Conservation (phyloP, 2,113 vertebrate genomes). For the Aldabrachelys gigantea region DNA sequence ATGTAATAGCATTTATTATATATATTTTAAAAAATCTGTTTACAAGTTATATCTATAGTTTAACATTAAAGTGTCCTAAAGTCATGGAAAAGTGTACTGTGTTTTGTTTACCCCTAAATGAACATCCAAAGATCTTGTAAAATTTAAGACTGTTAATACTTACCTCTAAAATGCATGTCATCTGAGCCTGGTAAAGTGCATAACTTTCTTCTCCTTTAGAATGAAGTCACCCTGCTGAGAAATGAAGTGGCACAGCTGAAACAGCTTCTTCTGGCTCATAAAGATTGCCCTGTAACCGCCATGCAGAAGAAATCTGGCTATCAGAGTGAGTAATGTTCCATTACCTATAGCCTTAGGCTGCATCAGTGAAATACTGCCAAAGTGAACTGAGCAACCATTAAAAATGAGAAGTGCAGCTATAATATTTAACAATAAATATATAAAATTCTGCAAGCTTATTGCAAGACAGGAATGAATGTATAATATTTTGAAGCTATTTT, state of each 20-base stretch:
- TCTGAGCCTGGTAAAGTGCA: constrained; percentile 74
- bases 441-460: constrained; percentile 58
- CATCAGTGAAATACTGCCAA: constrained; percentile 80
- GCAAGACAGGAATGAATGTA: constrained; percentile 10
- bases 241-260: constrained; percentile 99
- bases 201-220: constrained; percentile 87
- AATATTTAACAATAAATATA: constrained; percentile 67
- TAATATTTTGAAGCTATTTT: background rate
- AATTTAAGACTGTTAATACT: constrained; percentile 67
- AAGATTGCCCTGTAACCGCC: constrained; percentile 99
- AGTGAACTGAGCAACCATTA: constrained; percentile 79
- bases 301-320: constrained; percentile 99
- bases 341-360: constrained; percentile 87
- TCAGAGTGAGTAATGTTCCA: constrained; percentile 98
- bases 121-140: constrained; percentile 68
- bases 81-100: constrained; percentile 8
- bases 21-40: constrained; percentile 22
- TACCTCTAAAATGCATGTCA: constrained; percentile 60
- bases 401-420: constrained; percentile 61
- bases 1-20: background rate
- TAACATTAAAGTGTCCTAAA: constrained; percentile 33
- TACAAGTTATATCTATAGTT: background rate
- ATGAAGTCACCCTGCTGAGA: constrained; percentile 99
- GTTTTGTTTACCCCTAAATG: constrained; percentile 62
- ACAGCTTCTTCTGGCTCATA: constrained; percentile 99